Evolutionary conservation across 2,797 vertebrate species (phyloP), one percentile per base, ranked within the genome.

Genomic region (Potorous gilbertii): DNA sequence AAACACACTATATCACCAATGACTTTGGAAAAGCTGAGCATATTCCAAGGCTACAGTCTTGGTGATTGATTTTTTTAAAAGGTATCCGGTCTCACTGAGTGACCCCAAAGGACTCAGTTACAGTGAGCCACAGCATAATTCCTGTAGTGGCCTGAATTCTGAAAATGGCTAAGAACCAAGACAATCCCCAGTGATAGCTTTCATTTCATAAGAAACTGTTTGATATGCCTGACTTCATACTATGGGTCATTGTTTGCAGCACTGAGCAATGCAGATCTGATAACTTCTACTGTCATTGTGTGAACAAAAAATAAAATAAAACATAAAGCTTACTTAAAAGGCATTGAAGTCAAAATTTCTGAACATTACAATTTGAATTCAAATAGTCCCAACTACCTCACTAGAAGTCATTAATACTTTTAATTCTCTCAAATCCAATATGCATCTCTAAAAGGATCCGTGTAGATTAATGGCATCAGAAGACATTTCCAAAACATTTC

Each of bases 311-410:
- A 46, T 92, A 96, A 94, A 1, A 96, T 92, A n/a, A 55, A 96
- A 96, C 95, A 94, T 91, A 0, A 5, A 87, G 56, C 18, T 29
- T 97, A 94, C 97, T 97, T 98, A 90, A 98, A 97, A 96, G 29
- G 95, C 92, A 95, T 54, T 54, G 5, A 97, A 52, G 74, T 50
- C 93, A 90, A 94, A 56, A 94, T 87, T 87, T 87, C 40, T 87
- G 28, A 55, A 91, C 91, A 97, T 95, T 94, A 93, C 74, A 92
- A 97, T 98, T 96, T 94, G 91, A 98, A 97, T 98, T 97, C 97
- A 98, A 98, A 98, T 96, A 96, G 95, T 94, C 96, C 97, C 97
- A 97, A 97, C 97, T 98, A 96, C 59, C 93, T 98, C 92, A 54
- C 74, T 92, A 92, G 95, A 97, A 93, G 21, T 89, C 40, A 27